Conservation (phyloP, 2,888 invertebrate genomes). For the Vanessa cardui region DNA sequence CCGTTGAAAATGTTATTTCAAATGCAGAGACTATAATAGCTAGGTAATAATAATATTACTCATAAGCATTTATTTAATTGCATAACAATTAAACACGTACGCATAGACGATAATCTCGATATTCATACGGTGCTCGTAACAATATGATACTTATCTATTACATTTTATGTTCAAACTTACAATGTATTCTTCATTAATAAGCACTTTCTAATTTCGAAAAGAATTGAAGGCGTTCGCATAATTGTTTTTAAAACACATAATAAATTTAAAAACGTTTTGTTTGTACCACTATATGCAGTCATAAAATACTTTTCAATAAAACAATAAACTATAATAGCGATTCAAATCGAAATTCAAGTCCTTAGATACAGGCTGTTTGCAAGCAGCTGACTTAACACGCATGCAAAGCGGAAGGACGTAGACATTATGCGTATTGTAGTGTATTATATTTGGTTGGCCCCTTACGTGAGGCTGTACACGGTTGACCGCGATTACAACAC, state of each 20-base stretch:
- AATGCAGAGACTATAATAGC: background rate
- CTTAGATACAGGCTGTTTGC: conserved; percentile 4
- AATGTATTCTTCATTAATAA: background rate
- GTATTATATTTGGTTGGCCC: conserved; percentile 25
- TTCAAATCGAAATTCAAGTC: background rate
- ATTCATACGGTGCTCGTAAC: background rate
- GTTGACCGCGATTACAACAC: conserved; percentile 39
- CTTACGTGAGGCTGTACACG: conserved; percentile 22
- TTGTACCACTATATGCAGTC: background rate
- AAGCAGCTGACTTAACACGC: conserved; percentile 14
- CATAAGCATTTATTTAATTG: background rate
- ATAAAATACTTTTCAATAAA: background rate
- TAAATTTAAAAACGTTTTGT: background rate
- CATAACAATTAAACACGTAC: background rate
- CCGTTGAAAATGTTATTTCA: background rate
- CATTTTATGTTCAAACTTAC: background rate
- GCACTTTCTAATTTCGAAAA: background rate
- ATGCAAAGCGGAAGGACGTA: conserved; percentile 16
- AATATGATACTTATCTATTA: background rate
- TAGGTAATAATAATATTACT: background rate
- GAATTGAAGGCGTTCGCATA: background rate
- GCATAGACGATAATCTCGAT: background rate
- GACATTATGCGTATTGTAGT: conserved; percentile 10
- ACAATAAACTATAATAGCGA: background rate
- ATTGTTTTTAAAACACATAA: background rate